These are phyloP conservation scores for Pungitius pungitius DNA, from an alignment of 2,113 vertebrate species.

Conservation along the genomic window DNA sequence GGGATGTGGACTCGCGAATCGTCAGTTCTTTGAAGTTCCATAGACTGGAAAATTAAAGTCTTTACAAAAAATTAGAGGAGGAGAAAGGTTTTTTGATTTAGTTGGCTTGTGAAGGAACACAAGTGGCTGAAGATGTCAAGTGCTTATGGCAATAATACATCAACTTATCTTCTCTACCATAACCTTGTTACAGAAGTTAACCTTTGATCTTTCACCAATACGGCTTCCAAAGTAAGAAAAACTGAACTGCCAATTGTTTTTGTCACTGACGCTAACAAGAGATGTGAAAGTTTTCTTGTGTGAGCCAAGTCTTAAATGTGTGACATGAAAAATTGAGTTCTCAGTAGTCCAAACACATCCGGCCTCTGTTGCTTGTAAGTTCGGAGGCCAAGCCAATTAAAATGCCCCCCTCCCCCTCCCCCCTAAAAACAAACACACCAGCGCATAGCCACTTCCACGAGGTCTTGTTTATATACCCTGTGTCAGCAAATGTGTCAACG, in stretches of 20 bases:
- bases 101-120: conserved; percentile 37
- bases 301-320: conserved; percentile 54
- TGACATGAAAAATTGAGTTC: conserved; percentile 53
- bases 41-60: conserved; percentile 80
- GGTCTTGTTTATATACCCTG: conserved; percentile 69
- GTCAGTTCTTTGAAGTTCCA: conserved; percentile 76
- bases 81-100: conserved; percentile 63
- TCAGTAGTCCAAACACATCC: conserved; percentile 67
- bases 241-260: not conserved
- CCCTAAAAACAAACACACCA: conserved; percentile 68
- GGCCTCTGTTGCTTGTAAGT: conserved; percentile 60
- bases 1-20: conserved; percentile 75
- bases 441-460: conserved; percentile 45
- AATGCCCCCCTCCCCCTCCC: conserved; percentile 70
- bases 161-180: conserved; percentile 38
- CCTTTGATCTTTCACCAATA: conserved; percentile 40
- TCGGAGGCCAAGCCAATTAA: conserved; percentile 77
- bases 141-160: conserved; percentile 13
- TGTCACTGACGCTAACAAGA: conserved; percentile 44
- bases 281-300: conserved; percentile 63
- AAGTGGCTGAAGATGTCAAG: conserved; percentile 58
- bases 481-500: conserved; percentile 77
- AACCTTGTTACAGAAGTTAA: conserved; percentile 14
- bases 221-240: conserved; percentile 18
- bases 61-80: conserved; percentile 78